Evolutionary conservation across 1,140 invertebrate genomes (phyloP).

Genomic region (Hormaphis cornu): DNA sequence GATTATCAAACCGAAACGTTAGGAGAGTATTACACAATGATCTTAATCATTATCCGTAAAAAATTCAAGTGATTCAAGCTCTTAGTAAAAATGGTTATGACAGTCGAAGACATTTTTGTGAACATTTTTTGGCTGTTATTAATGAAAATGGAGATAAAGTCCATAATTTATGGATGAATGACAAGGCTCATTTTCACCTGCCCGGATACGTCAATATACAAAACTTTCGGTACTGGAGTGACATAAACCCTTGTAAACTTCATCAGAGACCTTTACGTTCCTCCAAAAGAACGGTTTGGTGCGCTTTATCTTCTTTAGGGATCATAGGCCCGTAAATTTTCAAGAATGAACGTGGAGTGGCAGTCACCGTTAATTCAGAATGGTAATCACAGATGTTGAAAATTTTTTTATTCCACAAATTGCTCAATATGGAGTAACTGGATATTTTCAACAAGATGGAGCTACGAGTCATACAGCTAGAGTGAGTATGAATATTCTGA

Average conservation of each 20-base stretch:
- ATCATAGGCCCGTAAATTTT: not conserved
- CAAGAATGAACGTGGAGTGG: not conserved
- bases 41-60: not conserved
- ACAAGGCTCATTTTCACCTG: conserved; percentile 38
- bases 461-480: conserved; percentile 37
- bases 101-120: not conserved
- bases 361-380: not conserved
- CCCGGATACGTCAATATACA: conserved; percentile 38
- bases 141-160: conserved; percentile 20
- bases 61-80: not conserved
- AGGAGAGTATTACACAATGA: not conserved
- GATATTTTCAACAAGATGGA: conserved; percentile 36
- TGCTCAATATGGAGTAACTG: too few relatives aligned
- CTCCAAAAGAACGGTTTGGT: conserved; percentile 41
- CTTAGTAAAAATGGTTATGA: not conserved
- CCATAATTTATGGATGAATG: conserved; percentile 33
- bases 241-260: conserved; percentile 39
- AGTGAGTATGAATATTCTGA: conserved; percentile 35
- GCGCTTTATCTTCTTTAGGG: not conserved
- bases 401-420: too few relatives aligned
- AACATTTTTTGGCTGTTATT: not conserved
- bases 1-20: not conserved
- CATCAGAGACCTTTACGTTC: conserved; percentile 40
- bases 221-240: conserved; percentile 39
- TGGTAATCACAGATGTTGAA: too few relatives aligned